Percentiles rank a stretch among this genome's conserved stretches.
phyloP scores from a whole-genome alignment of 2,888 invertebrate genomes.

The Halictus quadricinctus region DNA sequence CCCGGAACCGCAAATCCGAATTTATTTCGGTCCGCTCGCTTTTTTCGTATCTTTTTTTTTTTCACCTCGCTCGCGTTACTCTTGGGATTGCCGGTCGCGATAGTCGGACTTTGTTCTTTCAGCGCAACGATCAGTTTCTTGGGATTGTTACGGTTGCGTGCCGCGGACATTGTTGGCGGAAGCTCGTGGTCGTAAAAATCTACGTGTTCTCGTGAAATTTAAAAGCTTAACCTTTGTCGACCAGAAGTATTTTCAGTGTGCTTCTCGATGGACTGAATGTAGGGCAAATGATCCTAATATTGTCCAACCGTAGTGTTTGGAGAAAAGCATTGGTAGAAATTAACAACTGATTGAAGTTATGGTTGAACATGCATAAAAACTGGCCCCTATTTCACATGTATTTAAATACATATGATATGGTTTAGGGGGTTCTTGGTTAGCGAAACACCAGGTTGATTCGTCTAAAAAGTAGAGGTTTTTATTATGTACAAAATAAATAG shows the following conservation, averaged over 20 bases:
- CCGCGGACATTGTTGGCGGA: background rate
- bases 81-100: background rate
- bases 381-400: too few species aligned
- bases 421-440: too few species aligned
- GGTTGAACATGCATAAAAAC: too few species aligned
- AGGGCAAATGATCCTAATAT: background rate
- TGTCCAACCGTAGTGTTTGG: background rate
- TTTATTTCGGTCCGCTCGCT: constrained; percentile 19
- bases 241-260: background rate
- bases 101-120: background rate
- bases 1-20: constrained; percentile 42
- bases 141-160: background rate
- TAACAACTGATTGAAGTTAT: too few species aligned
- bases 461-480: too few species aligned
- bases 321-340: background rate
- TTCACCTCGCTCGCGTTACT: background rate
- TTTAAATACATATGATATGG: too few species aligned
- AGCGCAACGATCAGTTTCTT: background rate
- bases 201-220: background rate
- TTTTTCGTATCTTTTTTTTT: background rate
- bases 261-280: background rate
- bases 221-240: background rate
- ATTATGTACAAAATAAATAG: too few species aligned
- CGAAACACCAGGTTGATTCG: too few species aligned
- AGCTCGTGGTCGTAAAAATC: background rate